Percentiles rank a stretch among this genome's conserved stretches.
Evolutionary conservation across 2,888 invertebrate genomes (phyloP).

Genomic region (Disparrhopalites patrizii): DNA sequence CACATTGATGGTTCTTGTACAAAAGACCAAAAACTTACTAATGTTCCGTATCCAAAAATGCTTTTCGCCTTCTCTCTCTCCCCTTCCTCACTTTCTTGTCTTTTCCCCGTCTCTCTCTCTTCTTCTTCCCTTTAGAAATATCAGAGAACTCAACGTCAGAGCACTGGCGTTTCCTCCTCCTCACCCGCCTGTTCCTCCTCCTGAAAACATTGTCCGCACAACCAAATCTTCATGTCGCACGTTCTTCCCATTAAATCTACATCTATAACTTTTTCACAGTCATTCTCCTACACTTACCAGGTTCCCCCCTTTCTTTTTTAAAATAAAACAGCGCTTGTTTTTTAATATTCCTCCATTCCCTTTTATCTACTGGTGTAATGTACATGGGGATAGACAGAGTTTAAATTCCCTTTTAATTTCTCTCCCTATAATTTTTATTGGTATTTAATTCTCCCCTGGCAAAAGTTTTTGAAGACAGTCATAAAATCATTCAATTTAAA

Average conservation of each 20-base stretch:
- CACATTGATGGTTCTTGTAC: too few relatives aligned
- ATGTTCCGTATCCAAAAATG: too few relatives aligned
- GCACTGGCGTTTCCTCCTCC: background rate
- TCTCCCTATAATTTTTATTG: too few relatives aligned
- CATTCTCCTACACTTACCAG: background rate
- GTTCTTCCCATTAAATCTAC: constrained; percentile 13
- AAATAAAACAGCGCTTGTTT: too few relatives aligned
- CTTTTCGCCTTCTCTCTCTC: too few relatives aligned
- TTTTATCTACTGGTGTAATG: background rate
- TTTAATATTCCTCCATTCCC: too few relatives aligned
- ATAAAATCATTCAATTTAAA: too few relatives aligned
- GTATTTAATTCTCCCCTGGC: too few relatives aligned
- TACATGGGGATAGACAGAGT: background rate
- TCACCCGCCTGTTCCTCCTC: background rate
- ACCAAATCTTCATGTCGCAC: constrained; percentile 15
- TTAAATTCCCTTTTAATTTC: too few relatives aligned
- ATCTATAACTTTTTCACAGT: constrained; percentile 1
- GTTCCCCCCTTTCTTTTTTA: background rate
- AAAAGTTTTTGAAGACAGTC: too few relatives aligned
- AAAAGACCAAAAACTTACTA: too few relatives aligned
- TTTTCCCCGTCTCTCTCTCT: too few relatives aligned
- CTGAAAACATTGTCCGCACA: background rate
- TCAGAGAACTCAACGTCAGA: background rate
- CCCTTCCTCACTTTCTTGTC: background rate
- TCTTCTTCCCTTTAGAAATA: background rate